phyloP scores from a whole-genome alignment of 2,888 invertebrate genomes.

The Noctua comes region DNA sequence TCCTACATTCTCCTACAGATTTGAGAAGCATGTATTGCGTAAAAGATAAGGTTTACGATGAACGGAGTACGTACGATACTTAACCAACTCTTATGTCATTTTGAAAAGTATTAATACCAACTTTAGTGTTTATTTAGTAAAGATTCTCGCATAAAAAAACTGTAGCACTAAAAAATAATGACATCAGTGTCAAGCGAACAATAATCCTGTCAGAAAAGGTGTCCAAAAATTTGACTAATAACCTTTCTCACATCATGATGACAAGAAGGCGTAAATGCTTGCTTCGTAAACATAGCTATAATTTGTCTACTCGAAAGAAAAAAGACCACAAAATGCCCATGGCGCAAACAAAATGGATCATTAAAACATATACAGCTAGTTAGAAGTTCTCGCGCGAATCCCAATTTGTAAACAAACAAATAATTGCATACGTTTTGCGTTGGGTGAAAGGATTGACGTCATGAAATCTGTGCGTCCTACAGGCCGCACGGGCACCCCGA shows the following conservation, averaged over 20 bases:
- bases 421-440: constrained; percentile 9
- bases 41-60: neutral
- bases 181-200: neutral
- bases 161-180: neutral
- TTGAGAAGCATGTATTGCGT: constrained; percentile 6
- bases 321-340: neutral
- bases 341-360: neutral
- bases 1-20: neutral
- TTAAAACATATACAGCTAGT: neutral
- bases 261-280: neutral
- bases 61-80: neutral
- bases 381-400: neutral
- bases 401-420: constrained; percentile 37
- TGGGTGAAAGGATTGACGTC: constrained; percentile 53
- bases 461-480: constrained; percentile 47
- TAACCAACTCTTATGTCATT: neutral
- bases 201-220: neutral
- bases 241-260: neutral
- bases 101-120: neutral
- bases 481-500: constrained; percentile 54
- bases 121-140: neutral
- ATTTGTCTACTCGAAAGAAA: neutral
- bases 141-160: neutral
- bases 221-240: neutral
- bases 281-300: neutral